These are phyloP conservation scores for Halesus radiatus DNA, from an alignment of 1,140 invertebrate species.

Conservation along the genomic window DNA sequence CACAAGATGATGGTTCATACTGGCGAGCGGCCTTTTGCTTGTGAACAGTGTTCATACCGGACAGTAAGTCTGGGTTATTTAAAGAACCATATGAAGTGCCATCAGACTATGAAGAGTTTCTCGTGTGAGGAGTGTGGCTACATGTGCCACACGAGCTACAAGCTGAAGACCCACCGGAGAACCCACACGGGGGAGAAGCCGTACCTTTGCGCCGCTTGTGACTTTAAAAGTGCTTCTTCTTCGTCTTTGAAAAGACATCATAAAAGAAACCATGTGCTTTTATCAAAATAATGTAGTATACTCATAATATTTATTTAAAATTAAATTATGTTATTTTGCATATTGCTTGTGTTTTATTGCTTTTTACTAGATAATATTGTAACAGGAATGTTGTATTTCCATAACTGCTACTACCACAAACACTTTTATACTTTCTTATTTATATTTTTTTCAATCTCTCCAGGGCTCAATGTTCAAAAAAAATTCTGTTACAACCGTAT, in stretches of 20 bases:
- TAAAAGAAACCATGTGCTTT: conserved; percentile 15
- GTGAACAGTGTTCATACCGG: conserved; percentile 46
- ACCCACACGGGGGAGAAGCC: conserved; percentile 47
- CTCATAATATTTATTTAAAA: not conserved
- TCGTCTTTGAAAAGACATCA: conserved; percentile 32
- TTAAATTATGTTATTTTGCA: not conserved
- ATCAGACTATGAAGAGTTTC: conserved; percentile 40
- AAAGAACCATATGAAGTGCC: conserved; percentile 39
- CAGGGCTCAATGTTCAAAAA: too few species aligned
- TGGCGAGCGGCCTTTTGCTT: conserved; percentile 45
- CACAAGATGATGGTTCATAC: conserved; percentile 50
- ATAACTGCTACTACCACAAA: too few species aligned
- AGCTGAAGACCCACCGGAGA: conserved; percentile 45
- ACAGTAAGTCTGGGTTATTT: conserved; percentile 21
- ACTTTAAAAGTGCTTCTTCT: conserved; percentile 43
- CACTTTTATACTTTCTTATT: not conserved
- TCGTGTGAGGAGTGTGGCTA: conserved; percentile 44
- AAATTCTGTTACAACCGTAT: too few species aligned
- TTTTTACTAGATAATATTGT: not conserved
- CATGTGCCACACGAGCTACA: conserved; percentile 39
- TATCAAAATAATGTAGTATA: not conserved
- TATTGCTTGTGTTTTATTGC: not conserved
- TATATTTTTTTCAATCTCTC: not conserved
- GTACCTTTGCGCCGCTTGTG: conserved; percentile 31
- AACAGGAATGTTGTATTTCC: too few species aligned